phyloP scores from a whole-genome alignment of 2,113 vertebrate species.

The Anolis carolinensis region DNA sequence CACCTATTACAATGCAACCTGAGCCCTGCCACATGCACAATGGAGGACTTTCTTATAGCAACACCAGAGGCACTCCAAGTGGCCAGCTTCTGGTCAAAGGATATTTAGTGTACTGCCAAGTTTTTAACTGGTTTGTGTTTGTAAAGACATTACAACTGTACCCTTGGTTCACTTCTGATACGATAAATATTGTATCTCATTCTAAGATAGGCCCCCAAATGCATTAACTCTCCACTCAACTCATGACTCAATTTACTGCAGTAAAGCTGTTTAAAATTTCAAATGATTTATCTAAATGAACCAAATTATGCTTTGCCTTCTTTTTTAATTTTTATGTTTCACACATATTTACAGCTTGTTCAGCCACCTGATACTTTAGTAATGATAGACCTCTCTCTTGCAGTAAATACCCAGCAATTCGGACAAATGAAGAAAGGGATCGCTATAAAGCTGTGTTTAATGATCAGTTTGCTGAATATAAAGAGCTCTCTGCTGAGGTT shows the following conservation, averaged over 20 bases:
- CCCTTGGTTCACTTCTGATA: too few relatives aligned
- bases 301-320: not conserved
- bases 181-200: too few relatives aligned
- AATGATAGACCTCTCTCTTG: not conserved
- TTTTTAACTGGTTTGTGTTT: too few relatives aligned
- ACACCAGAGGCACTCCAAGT: too few relatives aligned
- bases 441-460: conserved; percentile 95
- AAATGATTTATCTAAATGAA: not conserved
- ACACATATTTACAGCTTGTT: not conserved
- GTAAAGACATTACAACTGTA: too few relatives aligned
- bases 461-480: conserved; percentile 95
- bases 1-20: too few relatives aligned
- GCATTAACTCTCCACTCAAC: not conserved
- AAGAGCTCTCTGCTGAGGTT: conserved; percentile 90
- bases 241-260: not conserved
- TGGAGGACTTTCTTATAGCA: too few relatives aligned
- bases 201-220: not conserved
- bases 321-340: not conserved
- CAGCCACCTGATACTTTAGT: not conserved
- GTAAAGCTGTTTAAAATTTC: not conserved
- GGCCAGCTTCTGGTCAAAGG: too few relatives aligned
- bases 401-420: conserved; percentile 92
- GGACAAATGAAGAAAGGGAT: conserved; percentile 86
- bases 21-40: too few relatives aligned
- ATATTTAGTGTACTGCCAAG: too few relatives aligned